These are phyloP conservation scores for Cetoscarus ocellatus DNA, from an alignment of 2,797 vertebrate species.

Conservation along the genomic window DNA sequence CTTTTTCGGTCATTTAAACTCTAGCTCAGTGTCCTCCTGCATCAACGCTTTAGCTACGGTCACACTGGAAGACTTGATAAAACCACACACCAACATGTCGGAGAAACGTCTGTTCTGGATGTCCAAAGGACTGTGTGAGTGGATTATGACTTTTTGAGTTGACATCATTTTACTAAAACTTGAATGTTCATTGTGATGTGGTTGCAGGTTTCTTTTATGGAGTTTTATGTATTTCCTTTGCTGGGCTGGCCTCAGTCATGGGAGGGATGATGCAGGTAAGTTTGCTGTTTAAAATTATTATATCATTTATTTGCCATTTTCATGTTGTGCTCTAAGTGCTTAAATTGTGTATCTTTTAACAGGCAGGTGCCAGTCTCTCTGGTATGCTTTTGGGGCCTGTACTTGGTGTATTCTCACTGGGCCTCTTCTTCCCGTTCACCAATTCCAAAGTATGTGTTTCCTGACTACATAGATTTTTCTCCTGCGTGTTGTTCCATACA, in stretches of 20 bases:
- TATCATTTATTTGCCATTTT: not conserved
- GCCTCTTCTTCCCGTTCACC: constrained; percentile 60
- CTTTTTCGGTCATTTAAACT: not conserved
- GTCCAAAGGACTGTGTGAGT: constrained; percentile 92
- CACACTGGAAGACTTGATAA: constrained; percentile 91
- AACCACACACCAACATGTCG: constrained; percentile 83
- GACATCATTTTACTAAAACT: too few relatives aligned
- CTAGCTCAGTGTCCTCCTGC: constrained; percentile 93
- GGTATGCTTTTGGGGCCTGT: constrained; percentile 81
- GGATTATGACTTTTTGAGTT: not conserved
- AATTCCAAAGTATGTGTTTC: too few relatives aligned
- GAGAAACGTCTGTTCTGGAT: constrained; percentile 87
- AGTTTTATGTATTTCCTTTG: constrained; percentile 89
- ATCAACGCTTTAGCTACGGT: constrained; percentile 93
- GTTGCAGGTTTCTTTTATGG: constrained; percentile 89
- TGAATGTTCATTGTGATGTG: not conserved
- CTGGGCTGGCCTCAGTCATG: constrained; percentile 90
- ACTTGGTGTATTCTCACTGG: constrained; percentile 81
- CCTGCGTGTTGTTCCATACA: too few relatives aligned
- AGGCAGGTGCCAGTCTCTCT: constrained; percentile 71
- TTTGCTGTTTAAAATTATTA: not conserved
- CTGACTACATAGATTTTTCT: too few relatives aligned
- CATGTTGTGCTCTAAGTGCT: not conserved
- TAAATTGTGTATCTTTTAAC: constrained; percentile 7
- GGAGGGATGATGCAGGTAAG: constrained; percentile 90